Evolutionary conservation across 2,888 invertebrate species (phyloP).

Genomic region (Mayetiola destructor): DNA sequence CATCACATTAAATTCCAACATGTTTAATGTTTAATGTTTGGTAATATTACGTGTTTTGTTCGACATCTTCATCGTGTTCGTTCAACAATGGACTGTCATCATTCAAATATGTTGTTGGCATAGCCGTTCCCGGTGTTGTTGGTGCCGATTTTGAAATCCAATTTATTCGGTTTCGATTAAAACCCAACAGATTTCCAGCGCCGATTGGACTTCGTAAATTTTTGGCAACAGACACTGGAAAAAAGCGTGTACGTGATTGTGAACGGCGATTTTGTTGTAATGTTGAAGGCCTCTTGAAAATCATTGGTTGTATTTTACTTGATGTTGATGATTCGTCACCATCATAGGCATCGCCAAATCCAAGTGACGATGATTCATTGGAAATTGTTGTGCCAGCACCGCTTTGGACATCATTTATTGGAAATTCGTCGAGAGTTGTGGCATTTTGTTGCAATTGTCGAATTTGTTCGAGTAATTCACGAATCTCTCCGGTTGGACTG

Average conservation of each 20-base stretch:
- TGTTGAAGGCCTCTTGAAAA: constrained; percentile 25
- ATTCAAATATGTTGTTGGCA: constrained; percentile 49
- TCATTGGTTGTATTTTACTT: background rate
- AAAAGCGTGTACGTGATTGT: background rate
- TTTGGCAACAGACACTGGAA: constrained; percentile 21
- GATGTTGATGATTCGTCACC: constrained; percentile 9
- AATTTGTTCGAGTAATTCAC: constrained; percentile 57
- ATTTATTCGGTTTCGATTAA: constrained; percentile 37
- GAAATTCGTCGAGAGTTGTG: constrained; percentile 25
- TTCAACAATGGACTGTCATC: constrained; percentile 50
- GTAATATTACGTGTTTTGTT: constrained; percentile 18
- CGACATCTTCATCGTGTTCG: constrained; percentile 40
- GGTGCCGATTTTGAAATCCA: constrained; percentile 66
- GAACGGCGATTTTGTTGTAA: constrained; percentile 39
- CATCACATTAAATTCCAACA: no score
- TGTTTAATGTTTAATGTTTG: background rate
- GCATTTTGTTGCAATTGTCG: constrained; percentile 45
- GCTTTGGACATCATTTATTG: constrained; percentile 25
- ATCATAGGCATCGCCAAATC: background rate
- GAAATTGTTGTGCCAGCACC: constrained; percentile 29
- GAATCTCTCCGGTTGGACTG: constrained; percentile 59
- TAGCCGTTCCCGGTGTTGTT: constrained; percentile 52
- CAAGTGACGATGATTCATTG: constrained; percentile 17
- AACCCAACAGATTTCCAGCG: constrained; percentile 24
- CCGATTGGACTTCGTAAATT: constrained; percentile 30